These are phyloP conservation scores for Symphodus melops DNA, from an alignment of 2,113 vertebrate species.

Conservation along the genomic window DNA sequence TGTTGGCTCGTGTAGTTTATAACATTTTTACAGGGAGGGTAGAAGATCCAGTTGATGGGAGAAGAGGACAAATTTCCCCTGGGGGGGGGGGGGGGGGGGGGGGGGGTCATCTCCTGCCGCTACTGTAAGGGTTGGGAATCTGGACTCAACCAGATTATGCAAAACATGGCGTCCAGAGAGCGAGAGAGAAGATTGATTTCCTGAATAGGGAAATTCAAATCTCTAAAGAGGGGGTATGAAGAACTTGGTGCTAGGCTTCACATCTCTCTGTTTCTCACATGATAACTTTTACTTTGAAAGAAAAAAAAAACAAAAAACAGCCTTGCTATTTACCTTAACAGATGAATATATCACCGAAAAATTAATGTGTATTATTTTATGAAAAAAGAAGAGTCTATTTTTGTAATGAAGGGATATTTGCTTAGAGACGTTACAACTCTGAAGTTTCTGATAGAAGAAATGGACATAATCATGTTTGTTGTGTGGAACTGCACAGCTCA, in stretches of 20 bases:
- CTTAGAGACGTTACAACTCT: constrained; percentile 73
- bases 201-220: not conserved
- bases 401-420: constrained; percentile 83
- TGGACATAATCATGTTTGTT: constrained; percentile 26
- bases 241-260: constrained; percentile 81
- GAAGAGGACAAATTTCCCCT: constrained; percentile 35
- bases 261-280: constrained; percentile 59
- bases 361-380: constrained; percentile 84
- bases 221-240: constrained; percentile 21
- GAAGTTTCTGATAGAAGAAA: constrained; percentile 48
- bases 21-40: constrained; percentile 78
- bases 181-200: constrained; percentile 2
- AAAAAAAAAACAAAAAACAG: constrained; percentile 45
- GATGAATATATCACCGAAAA: constrained; percentile 79
- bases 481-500: constrained; percentile 63
- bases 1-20: constrained; percentile 89
- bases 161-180: constrained; percentile 74
- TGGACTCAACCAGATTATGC: constrained; percentile 82
- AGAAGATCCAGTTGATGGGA: constrained; percentile 78
- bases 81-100: too few relatives aligned
- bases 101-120: constrained; percentile 74
- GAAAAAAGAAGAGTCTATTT: constrained; percentile 84
- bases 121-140: constrained; percentile 67
- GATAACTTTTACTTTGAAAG: constrained; percentile 69
- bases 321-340: constrained; percentile 84